Base-by-base conservation (phyloP, 2,113 vertebrate species). In the Syrmaticus mikado region DNA sequence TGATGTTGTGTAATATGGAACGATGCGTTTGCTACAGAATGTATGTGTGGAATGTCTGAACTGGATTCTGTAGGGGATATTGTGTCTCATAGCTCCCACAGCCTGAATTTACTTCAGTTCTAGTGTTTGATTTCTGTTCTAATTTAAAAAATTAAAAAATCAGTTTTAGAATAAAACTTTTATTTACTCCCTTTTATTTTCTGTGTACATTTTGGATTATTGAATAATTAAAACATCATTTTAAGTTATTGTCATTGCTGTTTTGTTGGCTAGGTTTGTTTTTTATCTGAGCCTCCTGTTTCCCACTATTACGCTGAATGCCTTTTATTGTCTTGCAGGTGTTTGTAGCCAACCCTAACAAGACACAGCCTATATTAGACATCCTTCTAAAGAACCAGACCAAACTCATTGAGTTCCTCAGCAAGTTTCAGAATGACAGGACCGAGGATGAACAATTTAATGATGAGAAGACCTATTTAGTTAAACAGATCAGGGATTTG, bases 401-500 rank as follows among this genome's bases (percentile, higher is more conserved):
- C 97, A 99, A 99, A 93, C 98, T 99, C 94, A 99, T 99, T 74
- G 99, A 99, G 98, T 99, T 99, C 95, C 99, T 99, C 97, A 99
- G 98, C 98, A 99, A 99, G 98, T 99, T 99, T 96, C 99, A 99
- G 98, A 99, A 99, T 62, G 99, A 99, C 98, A 98, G 99, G 96
- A 99, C 98, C 85, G 99, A 99, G 96, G 99, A 99, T 16, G 99
- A 99, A 98, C 99, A 99, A 92, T 99, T 99, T 98, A 99, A 99
- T 24, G 99, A 99, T 19, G 99, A 99, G 98, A 99, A 99, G 98
- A 99, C 99, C 97, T 99, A 99, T 98, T 98, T 99, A 98, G 98
- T 99, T 96, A 99, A 99, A 98, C 99, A 99, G 98, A 99, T 99
- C 98, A 98, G 99, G 98, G 99, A 99, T 98, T 98, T 99, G 97